phyloP scores from a whole-genome alignment of 2,888 invertebrate genomes.

The Thymelicus lineola region DNA sequence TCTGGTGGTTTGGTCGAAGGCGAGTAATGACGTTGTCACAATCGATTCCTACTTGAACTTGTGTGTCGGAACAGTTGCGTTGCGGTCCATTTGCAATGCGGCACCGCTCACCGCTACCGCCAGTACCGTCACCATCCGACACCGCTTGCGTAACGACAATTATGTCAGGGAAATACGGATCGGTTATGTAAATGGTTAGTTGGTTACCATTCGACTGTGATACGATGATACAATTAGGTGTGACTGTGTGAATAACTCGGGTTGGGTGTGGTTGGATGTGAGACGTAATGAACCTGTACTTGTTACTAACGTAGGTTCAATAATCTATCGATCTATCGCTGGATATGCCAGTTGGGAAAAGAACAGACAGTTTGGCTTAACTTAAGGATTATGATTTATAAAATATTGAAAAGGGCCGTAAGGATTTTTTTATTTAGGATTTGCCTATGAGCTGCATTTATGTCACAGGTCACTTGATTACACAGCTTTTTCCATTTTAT shows the following conservation, averaged over 20 bases:
- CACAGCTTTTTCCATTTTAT: too few relatives aligned
- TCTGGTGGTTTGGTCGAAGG: not conserved
- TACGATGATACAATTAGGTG: not conserved
- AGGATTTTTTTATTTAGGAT: too few relatives aligned
- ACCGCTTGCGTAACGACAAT: constrained; percentile 19
- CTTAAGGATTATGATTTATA: too few relatives aligned
- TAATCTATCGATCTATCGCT: too few relatives aligned
- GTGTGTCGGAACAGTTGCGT: not conserved
- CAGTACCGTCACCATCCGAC: not conserved
- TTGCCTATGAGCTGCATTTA: too few relatives aligned
- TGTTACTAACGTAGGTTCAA: too few relatives aligned
- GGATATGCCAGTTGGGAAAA: too few relatives aligned
- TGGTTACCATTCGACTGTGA: constrained; percentile 5
- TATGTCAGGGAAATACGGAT: constrained; percentile 24
- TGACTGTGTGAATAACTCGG: not conserved
- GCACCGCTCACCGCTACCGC: not conserved
- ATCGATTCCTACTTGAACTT: not conserved
- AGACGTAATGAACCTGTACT: too few relatives aligned
- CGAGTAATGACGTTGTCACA: not conserved
- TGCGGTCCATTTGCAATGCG: not conserved
- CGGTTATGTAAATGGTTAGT: constrained; percentile 19
- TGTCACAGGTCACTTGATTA: too few relatives aligned
- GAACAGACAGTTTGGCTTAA: too few relatives aligned
- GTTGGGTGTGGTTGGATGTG: not conserved
- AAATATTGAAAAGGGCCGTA: too few relatives aligned